Evolutionary conservation across 2,113 vertebrate genomes (phyloP).

Genomic region (Microcebus murinus): DNA sequence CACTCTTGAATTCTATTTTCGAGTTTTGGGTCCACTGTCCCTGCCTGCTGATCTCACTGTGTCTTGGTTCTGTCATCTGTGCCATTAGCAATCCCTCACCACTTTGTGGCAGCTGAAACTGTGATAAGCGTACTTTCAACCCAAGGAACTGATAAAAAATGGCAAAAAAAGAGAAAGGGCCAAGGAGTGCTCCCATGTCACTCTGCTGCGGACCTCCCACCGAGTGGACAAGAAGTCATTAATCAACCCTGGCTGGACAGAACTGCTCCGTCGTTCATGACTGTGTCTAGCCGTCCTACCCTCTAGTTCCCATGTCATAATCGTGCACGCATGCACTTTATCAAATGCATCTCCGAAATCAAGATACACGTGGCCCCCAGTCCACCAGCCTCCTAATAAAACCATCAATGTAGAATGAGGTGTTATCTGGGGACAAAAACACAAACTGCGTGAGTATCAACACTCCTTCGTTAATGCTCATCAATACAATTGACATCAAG

Average conservation of each 20-base stretch:
- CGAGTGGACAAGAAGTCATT: slow-evolving; percentile 15
- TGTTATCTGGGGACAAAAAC: neutral
- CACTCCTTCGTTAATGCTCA: neutral
- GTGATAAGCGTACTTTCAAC: slow-evolving; percentile 57
- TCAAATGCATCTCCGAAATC: neutral
- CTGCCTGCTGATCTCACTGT: neutral
- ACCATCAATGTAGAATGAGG: neutral
- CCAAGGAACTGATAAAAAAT: slow-evolving; percentile 55
- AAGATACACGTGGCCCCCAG: neutral
- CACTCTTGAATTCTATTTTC: neutral
- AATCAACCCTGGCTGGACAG: slow-evolving; percentile 10
- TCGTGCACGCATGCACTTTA: neutral
- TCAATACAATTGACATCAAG: neutral
- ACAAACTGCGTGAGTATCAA: neutral
- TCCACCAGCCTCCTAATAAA: neutral
- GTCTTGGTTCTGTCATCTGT: neutral
- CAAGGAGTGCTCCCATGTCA: neutral
- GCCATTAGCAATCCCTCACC: neutral
- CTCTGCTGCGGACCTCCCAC: slow-evolving; percentile 64
- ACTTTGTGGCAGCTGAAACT: slow-evolving; percentile 12
- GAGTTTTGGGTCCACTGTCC: neutral
- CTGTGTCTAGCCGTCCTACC: neutral
- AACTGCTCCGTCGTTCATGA: neutral
- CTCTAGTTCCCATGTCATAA: neutral
- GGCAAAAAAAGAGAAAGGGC: neutral